Percentiles rank a stretch among this genome's conserved stretches.
phyloP scores from a whole-genome alignment of 2,113 vertebrate species.

The Phaethornis superciliosus region DNA sequence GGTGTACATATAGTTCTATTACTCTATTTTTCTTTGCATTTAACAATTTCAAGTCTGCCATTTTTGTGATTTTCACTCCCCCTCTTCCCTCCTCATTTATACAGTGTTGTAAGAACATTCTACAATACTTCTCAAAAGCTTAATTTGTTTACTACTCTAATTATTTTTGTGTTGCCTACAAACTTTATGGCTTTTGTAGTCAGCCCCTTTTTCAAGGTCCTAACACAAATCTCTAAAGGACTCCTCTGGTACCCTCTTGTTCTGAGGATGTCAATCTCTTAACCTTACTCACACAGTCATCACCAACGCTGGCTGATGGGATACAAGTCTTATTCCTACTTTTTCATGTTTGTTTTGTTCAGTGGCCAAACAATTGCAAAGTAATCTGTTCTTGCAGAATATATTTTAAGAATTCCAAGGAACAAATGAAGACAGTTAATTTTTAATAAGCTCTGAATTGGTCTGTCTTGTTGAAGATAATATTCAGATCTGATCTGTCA shows the following conservation, averaged over 20 bases:
- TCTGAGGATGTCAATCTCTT: not conserved
- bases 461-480: not conserved
- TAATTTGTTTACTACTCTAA: not conserved
- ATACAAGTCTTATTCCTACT: not conserved
- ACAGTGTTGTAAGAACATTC: not conserved
- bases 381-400: not conserved
- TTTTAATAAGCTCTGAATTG: not conserved
- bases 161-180: not conserved
- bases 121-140: not conserved
- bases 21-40: not conserved
- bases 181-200: not conserved
- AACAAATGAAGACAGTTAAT: not conserved
- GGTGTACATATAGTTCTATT: not conserved
- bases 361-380: not conserved
- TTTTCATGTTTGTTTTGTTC: not conserved
- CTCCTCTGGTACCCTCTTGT: fast-evolving
- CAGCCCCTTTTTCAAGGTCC: not conserved
- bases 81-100: not conserved
- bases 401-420: not conserved
- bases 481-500: not conserved
- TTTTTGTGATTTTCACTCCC: not conserved
- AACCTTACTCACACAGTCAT: not conserved
- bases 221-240: not conserved
- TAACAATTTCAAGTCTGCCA: not conserved
- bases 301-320: not conserved